Evolutionary conservation across 2,113 vertebrate species (phyloP).

Genomic region (Eurypyga helias): DNA sequence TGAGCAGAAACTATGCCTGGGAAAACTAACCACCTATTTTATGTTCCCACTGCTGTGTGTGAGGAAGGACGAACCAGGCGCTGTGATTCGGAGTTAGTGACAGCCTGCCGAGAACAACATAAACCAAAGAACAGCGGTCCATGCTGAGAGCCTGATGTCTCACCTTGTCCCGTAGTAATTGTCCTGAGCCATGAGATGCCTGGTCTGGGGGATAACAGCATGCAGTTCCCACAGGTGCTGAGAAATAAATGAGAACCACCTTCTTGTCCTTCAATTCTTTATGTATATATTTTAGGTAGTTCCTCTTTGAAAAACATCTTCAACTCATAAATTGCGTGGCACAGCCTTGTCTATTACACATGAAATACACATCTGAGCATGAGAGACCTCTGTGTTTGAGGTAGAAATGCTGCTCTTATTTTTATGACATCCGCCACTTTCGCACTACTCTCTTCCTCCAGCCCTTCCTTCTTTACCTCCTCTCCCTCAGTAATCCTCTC

Average conservation of each 20-base stretch:
- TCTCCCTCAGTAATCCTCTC: not conserved
- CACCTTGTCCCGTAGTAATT: not conserved
- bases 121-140: rapidly evolving
- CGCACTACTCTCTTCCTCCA: not conserved
- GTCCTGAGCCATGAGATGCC: not conserved
- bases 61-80: not conserved
- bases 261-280: not conserved
- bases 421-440: not conserved
- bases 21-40: not conserved
- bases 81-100: not conserved
- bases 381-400: not conserved
- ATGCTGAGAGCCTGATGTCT: rapidly evolving
- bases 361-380: rapidly evolving
- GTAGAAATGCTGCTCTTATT: not conserved
- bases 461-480: not conserved
- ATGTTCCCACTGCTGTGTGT: not conserved
- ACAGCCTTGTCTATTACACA: not conserved
- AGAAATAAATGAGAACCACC: not conserved
- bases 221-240: not conserved
- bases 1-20: not conserved
- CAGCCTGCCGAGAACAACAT: not conserved
- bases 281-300: not conserved
- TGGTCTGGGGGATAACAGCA: not conserved
- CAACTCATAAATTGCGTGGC: not conserved
- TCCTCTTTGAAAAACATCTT: not conserved